These are phyloP conservation scores for Creontiades dilutus DNA, from an alignment of 2,888 invertebrate genomes.

Conservation along the genomic window DNA sequence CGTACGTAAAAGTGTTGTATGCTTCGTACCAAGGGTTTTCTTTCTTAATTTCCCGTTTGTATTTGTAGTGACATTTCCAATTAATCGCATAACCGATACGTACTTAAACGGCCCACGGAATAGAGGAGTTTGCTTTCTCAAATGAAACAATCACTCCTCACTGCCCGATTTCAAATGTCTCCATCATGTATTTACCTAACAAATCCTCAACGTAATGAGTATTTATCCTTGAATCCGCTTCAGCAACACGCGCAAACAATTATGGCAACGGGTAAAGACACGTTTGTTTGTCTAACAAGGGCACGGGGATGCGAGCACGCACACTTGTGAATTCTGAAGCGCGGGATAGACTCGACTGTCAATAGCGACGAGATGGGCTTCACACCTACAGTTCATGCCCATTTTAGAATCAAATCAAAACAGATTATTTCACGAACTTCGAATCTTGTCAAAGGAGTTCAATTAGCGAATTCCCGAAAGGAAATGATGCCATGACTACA, in stretches of 20 bases:
- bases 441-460: no score
- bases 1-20: no score
- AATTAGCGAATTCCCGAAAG: no score
- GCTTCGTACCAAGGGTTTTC: no score
- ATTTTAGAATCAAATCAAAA: no score
- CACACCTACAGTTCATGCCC: neutral
- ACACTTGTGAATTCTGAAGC: slow-evolving; percentile 8
- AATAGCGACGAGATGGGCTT: neutral
- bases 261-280: slow-evolving; percentile 4
- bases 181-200: neutral
- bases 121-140: neutral
- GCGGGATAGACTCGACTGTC: neutral
- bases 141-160: slow-evolving; percentile 3
- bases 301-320: neutral
- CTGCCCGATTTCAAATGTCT: neutral
- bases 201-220: slow-evolving; percentile 26
- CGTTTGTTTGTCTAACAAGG: slow-evolving; percentile 13
- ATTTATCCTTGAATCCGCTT: slow-evolving; percentile 25
- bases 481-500: no score
- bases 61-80: no score
- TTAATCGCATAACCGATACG: no score
- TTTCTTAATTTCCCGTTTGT: no score
- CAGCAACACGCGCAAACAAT: slow-evolving; percentile 11
- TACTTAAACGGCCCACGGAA: no score
- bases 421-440: no score